Percentiles rank a stretch among this genome's conserved stretches.
These are phyloP conservation scores for Polydrusus cervinus DNA, from an alignment of 2,888 invertebrate genomes.

Conservation along the genomic window DNA sequence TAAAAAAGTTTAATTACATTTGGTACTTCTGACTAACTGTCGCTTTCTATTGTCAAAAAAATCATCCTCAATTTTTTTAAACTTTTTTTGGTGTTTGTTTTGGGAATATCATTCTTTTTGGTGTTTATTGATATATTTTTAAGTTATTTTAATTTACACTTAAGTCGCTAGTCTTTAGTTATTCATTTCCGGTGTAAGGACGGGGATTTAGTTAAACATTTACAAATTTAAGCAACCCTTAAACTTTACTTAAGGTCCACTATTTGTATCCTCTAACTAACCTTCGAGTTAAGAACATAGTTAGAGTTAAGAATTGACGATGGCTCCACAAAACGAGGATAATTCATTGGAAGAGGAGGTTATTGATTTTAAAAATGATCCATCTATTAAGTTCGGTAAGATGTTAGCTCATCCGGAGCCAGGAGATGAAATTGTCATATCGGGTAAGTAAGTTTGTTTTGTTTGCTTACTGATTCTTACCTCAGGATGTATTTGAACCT, in stretches of 20 bases:
- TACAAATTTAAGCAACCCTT: background rate
- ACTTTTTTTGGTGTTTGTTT: conserved; percentile 8
- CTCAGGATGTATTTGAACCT: too few relatives aligned
- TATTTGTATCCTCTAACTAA: background rate
- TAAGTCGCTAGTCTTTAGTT: background rate
- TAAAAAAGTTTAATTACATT: background rate
- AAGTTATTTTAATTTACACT: background rate
- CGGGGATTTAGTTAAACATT: background rate
- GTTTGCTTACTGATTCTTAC: too few relatives aligned
- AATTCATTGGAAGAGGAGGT: background rate
- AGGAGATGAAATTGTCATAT: conserved; percentile 79
- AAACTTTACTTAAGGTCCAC: background rate
- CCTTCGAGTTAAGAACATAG: background rate
- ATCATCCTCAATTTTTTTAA: conserved; percentile 22
- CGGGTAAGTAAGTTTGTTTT: conserved; percentile 71
- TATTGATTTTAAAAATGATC: conserved; percentile 11
- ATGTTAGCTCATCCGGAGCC: conserved; percentile 74
- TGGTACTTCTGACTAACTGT: background rate
- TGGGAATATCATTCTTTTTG: background rate
- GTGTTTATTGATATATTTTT: conserved; percentile 1
- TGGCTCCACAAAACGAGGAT: background rate
- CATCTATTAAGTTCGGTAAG: conserved; percentile 32
- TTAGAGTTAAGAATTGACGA: background rate
- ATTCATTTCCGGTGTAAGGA: background rate
- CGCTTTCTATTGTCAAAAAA: conserved; percentile 3